Evolutionary conservation across 1,140 invertebrate species (phyloP), one percentile per base, ranked within the genome.

Genomic region (Contarinia nasturtii): DNA sequence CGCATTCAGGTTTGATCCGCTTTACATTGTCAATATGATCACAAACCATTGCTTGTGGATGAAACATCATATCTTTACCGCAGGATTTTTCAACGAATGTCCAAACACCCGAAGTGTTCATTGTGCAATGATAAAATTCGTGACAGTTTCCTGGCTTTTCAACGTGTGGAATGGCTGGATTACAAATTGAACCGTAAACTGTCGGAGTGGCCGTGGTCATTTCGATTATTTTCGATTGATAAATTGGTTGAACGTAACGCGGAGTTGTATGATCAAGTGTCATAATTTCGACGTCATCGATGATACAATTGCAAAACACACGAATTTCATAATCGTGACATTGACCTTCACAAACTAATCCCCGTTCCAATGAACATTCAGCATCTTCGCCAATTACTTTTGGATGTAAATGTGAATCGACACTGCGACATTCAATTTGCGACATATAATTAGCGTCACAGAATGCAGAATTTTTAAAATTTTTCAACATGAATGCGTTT

Each of bases 251-350:
- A n/a, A 46, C 12, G n/a, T 37, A 50, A 34, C 41, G 46, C 20
- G 10, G 41, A 7, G 15, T 27, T 20, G 41, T 49, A 49, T 36
- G 51, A 49, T 14, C 47, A 53, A 50, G 52, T 2, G 41, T 34
- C 2, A 51, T 15, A 0, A 50, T 51, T 2, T 49, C 40, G 2
- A 40, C 38, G 3, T 51, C 50, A 14, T 58, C 56, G 12, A 54
- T n/a, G 57, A 56, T 67, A 56, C 80, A 82, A 50, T 74, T 62
- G 57, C 82, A 86, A 21, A 74, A 66, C 27, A 82, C 73, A 21
- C 79, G 67, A 14, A 86, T 73, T 59, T 86, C 80, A 60, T 82
- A 86, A 57, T 86, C 79, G 22, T 67, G 60, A 56, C 77, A 80
- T 14, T 64, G 62, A 33, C 54, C 52, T 15, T 60, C 54, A 56